Evolutionary conservation across 1,140 invertebrate species (phyloP), one percentile per base, ranked within the genome.

Genomic region (Papilio helenus): DNA sequence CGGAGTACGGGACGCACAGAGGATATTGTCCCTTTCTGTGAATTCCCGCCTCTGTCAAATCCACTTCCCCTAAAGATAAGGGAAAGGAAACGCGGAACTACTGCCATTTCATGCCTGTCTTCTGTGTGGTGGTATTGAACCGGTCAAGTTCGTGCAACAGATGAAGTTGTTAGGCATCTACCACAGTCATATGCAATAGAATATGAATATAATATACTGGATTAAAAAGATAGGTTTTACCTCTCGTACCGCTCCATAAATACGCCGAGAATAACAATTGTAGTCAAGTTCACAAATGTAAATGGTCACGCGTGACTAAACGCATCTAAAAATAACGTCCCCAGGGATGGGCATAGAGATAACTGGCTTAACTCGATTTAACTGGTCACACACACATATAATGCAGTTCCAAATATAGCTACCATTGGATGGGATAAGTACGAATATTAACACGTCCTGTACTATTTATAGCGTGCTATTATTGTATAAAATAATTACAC

Each of bases 271-370:
- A 72, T 65, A 65, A 68, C 61, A 68, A 58, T 58, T 55, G 49
- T 76, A 58, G 46, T 7, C 10, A 71, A 76, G 71, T 79, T 80
- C 79, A 76, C 76, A 82, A 42, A 85, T 82, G 72, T 86, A 85
- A 88, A 88, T 84, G 86, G 83, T 82, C 84, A 84, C 74, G 81
- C 83, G 85, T 88, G 88, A 90, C 86, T 88, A 87, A 90, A 87
- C 83, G 80, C 79, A 81, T 89, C 89, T 92, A 91, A 86, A 91
- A 88, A 91, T 92, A 92, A 80, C 81, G 51, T 58, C 39, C 82
- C 80, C 83, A 85, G 88, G 87, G 87, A 92, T 88, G 88, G 84
- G 80, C 86, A 84, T 85, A 82, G 81, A 82, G 86, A 88, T 91
- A 91, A 89, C 86, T 89, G 84, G 88, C 86, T 84, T 82, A 85